These are phyloP conservation scores for Aphaenogaster rudis DNA, from an alignment of 1,140 invertebrate species.

Conservation along the genomic window DNA sequence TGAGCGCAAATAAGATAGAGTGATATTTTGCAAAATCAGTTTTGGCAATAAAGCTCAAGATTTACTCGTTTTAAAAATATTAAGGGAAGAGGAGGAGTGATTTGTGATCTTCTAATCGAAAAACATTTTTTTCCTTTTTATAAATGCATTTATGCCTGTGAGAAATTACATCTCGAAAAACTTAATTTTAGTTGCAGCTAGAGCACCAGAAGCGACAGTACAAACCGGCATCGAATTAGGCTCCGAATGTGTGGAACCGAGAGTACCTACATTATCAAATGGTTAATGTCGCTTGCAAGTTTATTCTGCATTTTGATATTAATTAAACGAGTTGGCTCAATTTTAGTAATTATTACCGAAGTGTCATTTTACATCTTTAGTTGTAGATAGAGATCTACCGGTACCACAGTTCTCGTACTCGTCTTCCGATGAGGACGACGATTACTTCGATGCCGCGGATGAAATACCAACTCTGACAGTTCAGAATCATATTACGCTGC, in stretches of 20 bases:
- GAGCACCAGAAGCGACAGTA: slow-evolving; percentile 83
- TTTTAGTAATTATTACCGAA: background rate
- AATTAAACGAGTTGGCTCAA: background rate
- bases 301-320: slow-evolving; percentile 13
- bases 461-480: slow-evolving; percentile 87
- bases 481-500: slow-evolving; percentile 71
- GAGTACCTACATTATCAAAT: slow-evolving; percentile 78
- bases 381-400: slow-evolving; percentile 85
- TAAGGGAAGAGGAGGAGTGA: background rate
- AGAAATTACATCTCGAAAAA: background rate
- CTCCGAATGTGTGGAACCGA: slow-evolving; percentile 88
- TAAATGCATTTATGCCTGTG: background rate
- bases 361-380: slow-evolving; percentile 33
- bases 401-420: slow-evolving; percentile 98
- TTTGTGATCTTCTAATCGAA: background rate
- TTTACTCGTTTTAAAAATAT: background rate
- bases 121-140: slow-evolving; percentile 8
- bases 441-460: slow-evolving; percentile 98
- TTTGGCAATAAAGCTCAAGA: background rate
- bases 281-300: slow-evolving; percentile 74
- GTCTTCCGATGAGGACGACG: slow-evolving; percentile 98
- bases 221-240: slow-evolving; percentile 89
- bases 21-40: background rate
- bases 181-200: slow-evolving; percentile 69
- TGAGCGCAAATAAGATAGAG: background rate